Percentiles rank a stretch among this genome's conserved stretches.
phyloP scores from a whole-genome alignment of 1,140 invertebrate genomes.

The Lepidurus apus region DNA sequence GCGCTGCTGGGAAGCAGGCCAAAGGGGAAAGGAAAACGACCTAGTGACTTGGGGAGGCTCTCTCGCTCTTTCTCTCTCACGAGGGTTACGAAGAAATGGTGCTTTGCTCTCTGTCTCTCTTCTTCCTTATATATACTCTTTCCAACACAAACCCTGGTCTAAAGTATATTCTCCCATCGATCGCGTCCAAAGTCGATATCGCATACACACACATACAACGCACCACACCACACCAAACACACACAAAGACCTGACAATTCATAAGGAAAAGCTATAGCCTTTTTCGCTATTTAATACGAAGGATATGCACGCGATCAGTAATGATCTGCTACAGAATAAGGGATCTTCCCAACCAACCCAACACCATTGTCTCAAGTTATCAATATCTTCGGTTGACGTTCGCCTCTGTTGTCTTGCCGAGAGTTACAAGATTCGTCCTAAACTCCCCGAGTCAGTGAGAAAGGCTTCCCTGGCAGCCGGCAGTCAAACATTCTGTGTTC shows the following conservation, averaged over 20 bases:
- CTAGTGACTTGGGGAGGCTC: neutral
- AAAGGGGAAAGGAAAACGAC: neutral
- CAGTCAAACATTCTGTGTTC: too few relatives aligned
- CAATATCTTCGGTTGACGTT: neutral
- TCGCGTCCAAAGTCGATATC: neutral
- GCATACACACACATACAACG: neutral
- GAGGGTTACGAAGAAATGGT: neutral
- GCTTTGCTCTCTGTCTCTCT: neutral
- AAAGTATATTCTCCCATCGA: neutral
- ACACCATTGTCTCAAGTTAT: neutral
- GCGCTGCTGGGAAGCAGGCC: constrained; percentile 16
- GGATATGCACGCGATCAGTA: constrained; percentile 8
- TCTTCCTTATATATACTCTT: neutral
- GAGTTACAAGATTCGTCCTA: neutral
- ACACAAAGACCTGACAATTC: neutral
- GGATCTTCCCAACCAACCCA: neutral
- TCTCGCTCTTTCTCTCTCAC: neutral
- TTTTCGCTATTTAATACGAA: neutral
- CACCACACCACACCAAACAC: neutral
- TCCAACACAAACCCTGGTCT: neutral
- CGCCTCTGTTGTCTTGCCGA: neutral
- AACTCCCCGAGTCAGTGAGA: neutral
- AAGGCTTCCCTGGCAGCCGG: too few relatives aligned
- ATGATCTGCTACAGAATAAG: neutral
- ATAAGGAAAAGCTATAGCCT: neutral